phyloP scores from a whole-genome alignment of 2,113 vertebrate genomes.

The Odontophorus gujanensis region DNA sequence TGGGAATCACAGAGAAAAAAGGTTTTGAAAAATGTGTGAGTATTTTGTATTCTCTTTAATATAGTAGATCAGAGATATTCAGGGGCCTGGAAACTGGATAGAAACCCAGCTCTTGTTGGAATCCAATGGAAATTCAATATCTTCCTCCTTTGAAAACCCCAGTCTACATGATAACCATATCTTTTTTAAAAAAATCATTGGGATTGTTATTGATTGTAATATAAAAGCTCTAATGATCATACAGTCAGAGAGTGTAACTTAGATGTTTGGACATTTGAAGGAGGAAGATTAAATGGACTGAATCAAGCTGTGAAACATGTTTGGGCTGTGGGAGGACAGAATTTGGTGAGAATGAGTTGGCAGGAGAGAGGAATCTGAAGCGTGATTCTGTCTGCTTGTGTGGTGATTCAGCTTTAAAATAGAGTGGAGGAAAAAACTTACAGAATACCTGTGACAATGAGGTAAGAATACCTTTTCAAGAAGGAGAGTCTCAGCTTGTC shows the following conservation, averaged over 20 bases:
- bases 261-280: not conserved
- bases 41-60: not conserved
- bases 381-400: not conserved
- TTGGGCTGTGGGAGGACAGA: not conserved
- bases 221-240: not conserved
- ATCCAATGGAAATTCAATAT: not conserved
- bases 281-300: not conserved
- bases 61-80: not conserved
- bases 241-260: not conserved
- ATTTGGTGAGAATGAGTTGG: not conserved
- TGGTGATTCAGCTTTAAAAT: not conserved
- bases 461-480: not conserved
- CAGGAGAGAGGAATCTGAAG: not conserved
- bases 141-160: not conserved
- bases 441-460: not conserved
- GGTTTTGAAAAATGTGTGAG: not conserved
- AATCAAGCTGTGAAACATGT: conserved; percentile 1
- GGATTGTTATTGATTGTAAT: not conserved
- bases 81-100: not conserved
- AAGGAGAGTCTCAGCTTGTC: conserved; percentile 14
- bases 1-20: not conserved
- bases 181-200: not conserved
- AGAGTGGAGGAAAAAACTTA: not conserved
- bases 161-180: not conserved
- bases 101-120: not conserved